Percentiles rank a stretch among this genome's conserved stretches.
phyloP scores from a whole-genome alignment of 2,113 vertebrate genomes.

The Mola mola region DNA sequence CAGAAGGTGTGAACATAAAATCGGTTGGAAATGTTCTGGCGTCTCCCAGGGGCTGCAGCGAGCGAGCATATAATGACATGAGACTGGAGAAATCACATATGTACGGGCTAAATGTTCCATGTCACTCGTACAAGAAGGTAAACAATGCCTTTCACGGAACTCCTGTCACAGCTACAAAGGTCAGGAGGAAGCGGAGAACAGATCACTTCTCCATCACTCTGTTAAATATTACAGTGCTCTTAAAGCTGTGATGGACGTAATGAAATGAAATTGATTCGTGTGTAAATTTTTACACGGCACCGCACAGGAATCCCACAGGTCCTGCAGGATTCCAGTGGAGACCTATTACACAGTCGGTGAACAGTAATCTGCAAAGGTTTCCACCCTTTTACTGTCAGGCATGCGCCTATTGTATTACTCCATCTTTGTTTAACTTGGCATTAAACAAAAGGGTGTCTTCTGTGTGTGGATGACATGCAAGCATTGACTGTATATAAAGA shows the following conservation, averaged over 20 bases:
- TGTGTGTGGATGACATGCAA: no score
- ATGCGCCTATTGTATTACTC: neutral
- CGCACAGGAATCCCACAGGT: neutral
- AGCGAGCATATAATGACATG: neutral
- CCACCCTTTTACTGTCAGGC: neutral
- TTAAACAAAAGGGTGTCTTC: no score
- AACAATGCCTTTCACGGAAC: neutral
- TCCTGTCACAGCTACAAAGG: neutral
- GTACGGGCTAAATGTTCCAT: neutral
- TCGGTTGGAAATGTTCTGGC: neutral
- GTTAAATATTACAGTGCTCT: neutral
- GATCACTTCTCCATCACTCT: neutral
- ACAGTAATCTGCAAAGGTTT: neutral
- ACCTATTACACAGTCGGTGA: neutral
- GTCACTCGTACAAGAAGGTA: neutral
- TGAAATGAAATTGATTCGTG: slow-evolving; percentile 14
- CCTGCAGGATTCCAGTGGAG: neutral
- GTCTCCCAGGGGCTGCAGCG: neutral
- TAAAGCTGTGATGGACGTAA: neutral
- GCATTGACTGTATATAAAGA: no score
- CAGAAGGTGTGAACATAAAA: slow-evolving; percentile 4
- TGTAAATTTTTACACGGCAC: neutral
- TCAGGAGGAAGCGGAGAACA: neutral
- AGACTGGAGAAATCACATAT: neutral
- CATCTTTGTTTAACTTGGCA: no score